Evolutionary conservation across 2,888 invertebrate genomes (phyloP), one percentile per base, ranked within the genome.

Genomic region (Camptogramma bilineatum): DNA sequence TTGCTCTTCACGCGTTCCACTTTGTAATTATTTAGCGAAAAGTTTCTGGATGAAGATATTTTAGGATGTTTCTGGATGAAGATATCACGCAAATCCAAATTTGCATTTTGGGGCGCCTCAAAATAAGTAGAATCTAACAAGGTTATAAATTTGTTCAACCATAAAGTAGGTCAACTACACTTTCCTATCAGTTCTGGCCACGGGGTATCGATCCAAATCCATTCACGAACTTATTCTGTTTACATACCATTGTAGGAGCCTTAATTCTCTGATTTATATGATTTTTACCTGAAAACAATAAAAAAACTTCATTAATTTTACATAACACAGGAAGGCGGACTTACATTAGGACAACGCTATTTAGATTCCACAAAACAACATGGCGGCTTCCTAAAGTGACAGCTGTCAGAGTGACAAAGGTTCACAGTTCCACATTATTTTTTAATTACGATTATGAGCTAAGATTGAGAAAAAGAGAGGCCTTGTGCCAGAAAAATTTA

Each of bases 1-100:
- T 66, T 47, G 54, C 54, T 61, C 46, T 47, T 39, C 48, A 55
- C 28, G 54, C 54, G 19, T 21, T 16, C 31, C n/a, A 50, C 53
- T 50, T 57, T 53, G 53, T 57, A 52, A 56, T 64, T 60, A 60
- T 61, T 18, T 57, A 17, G 58, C 47, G 34, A 60, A 55, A 62
- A 54, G 48, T 59, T 56, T 47, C 52, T 34, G 34, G 10, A 31
- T 8, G 24, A 47, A 48, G 10, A 42, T 44, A 47, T 51, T 55
- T 52, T 42, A 16, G 46, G 19, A 28, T n/a, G 48, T 59, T 56
- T 47, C 52, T 34, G 34, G 10, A 31, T 8, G 24, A 47, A 48
- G 10, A 42, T 44, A 47, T 51, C 52, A 31, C 19, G 28, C 31
- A 9, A 39, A 39, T 16, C 16, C 44, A 17, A 0, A 39, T 44